Conservation (phyloP, 2,888 invertebrate species). For the Galerucella pusilla region DNA sequence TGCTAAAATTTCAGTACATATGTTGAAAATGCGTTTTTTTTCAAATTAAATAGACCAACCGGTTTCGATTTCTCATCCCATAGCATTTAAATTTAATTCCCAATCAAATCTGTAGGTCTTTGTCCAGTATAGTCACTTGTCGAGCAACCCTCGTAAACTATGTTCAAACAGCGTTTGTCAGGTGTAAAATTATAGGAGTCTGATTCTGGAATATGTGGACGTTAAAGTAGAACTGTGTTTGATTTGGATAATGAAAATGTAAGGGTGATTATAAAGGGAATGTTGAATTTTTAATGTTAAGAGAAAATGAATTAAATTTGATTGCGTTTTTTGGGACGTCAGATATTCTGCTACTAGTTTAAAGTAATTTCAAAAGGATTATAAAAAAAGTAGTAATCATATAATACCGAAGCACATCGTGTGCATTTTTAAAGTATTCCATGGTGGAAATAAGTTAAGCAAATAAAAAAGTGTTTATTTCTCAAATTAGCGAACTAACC, state of each 20-base stretch:
- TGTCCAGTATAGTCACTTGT: no score
- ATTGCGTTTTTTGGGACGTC: neutral
- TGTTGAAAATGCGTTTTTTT: no score
- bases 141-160: neutral
- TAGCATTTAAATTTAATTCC: no score
- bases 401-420: neutral
- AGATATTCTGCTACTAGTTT: neutral
- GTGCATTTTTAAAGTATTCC: neutral
- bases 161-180: neutral
- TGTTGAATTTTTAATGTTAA: slow-evolving; percentile 17
- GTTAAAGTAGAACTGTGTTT: slow-evolving; percentile 18
- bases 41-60: no score
- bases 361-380: neutral
- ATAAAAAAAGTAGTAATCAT: slow-evolving; percentile 2
- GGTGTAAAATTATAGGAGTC: neutral
- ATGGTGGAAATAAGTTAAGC: neutral
- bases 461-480: neutral
- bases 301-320: neutral
- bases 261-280: slow-evolving; percentile 23
- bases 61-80: no score
- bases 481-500: neutral
- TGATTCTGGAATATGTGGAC: neutral
- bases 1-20: no score
- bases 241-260: slow-evolving; percentile 24
- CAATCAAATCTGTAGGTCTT: no score